These are phyloP conservation scores for Typhlichthys eigenmanni DNA, from an alignment of 2,797 vertebrate species.

Conservation along the genomic window DNA sequence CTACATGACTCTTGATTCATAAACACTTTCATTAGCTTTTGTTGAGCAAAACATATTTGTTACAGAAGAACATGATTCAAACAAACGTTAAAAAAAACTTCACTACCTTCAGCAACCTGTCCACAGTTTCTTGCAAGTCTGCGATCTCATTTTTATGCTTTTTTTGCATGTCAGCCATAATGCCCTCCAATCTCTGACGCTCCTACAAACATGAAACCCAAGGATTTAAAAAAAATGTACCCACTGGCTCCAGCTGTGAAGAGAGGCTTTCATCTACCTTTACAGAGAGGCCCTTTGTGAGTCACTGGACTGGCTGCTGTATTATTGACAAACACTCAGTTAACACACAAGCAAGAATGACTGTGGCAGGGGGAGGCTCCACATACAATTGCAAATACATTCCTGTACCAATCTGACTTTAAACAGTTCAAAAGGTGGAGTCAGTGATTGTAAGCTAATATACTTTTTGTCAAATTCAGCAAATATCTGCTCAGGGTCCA, in stretches of 20 bases:
- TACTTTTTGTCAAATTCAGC: too few relatives aligned
- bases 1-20: constrained; percentile 65
- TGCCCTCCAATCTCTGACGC: constrained; percentile 67
- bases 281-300: constrained; percentile 70
- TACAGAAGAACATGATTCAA: background rate
- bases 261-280: constrained; percentile 57
- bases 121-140: constrained; percentile 69
- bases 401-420: background rate
- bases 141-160: constrained; percentile 69
- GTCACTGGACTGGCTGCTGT: constrained; percentile 27
- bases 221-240: constrained; percentile 43
- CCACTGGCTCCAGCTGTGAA: constrained; percentile 28
- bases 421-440: too few relatives aligned
- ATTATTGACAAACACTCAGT: constrained; percentile 44
- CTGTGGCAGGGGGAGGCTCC: background rate
- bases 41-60: constrained; percentile 1
- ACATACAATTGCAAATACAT: background rate
- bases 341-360: constrained; percentile 21
- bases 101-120: constrained; percentile 70
- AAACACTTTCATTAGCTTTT: constrained; percentile 14
- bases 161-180: constrained; percentile 62
- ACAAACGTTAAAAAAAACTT: background rate
- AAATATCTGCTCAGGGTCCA: too few relatives aligned
- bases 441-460: too few relatives aligned
- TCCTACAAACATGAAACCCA: constrained; percentile 67